Percentiles rank a stretch among this genome's conserved stretches.
Evolutionary conservation across 2,797 vertebrate species (phyloP).

Genomic region (Cynodonichthys magdalenae): DNA sequence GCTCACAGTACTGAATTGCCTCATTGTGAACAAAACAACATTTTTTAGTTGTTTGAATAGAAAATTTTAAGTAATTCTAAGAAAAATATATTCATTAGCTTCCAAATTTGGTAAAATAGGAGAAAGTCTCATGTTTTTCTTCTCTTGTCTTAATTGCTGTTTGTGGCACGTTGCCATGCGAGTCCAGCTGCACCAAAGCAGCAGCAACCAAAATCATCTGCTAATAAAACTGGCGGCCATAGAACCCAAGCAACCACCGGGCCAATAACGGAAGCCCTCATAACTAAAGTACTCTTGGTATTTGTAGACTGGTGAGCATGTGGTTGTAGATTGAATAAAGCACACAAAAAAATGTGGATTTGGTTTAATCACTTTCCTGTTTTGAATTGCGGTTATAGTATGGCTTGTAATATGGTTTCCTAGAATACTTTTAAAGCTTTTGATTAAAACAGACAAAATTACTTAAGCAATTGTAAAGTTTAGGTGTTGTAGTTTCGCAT

Average conservation of each 20-base stretch:
- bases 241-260: slow-evolving; percentile 27
- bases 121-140: slow-evolving; percentile 27
- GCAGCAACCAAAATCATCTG: slow-evolving; percentile 64
- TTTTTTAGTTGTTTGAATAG: slow-evolving; percentile 1
- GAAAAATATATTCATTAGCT: slow-evolving; percentile 17
- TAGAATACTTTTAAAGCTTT: slow-evolving; percentile 10
- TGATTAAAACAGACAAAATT: slow-evolving; percentile 10
- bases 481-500: slow-evolving; percentile 16
- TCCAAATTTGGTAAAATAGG: slow-evolving; percentile 20
- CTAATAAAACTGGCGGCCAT: slow-evolving; percentile 45
- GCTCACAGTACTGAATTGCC: slow-evolving; percentile 13
- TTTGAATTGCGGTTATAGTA: slow-evolving; percentile 4
- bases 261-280: slow-evolving; percentile 51
- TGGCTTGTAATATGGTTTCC: slow-evolving; percentile 9
- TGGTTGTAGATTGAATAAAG: slow-evolving; percentile 42
- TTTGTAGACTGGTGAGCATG: slow-evolving; percentile 50
- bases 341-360: slow-evolving; percentile 31
- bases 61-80: neutral
- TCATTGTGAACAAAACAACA: neutral
- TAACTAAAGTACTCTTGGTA: slow-evolving; percentile 57
- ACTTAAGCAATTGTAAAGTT: slow-evolving; percentile 1
- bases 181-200: slow-evolving; percentile 64
- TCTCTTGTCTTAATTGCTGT: slow-evolving; percentile 30
- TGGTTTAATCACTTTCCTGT: slow-evolving; percentile 22
- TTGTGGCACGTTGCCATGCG: slow-evolving; percentile 54